Evolutionary conservation across 2,113 vertebrate genomes (phyloP).

Genomic region (Passer domesticus): DNA sequence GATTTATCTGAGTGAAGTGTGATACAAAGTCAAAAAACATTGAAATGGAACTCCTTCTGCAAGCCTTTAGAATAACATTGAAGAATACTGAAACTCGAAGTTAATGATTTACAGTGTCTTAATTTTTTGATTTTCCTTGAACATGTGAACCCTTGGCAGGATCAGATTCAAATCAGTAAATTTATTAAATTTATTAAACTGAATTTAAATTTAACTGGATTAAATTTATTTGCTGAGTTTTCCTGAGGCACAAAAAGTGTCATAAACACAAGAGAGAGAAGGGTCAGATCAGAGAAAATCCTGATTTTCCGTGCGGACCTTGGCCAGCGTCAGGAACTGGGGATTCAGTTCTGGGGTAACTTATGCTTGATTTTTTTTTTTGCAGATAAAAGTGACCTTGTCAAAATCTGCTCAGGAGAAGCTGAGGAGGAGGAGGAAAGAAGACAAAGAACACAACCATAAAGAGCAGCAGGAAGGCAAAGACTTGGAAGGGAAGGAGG

Average conservation of each 20-base stretch:
- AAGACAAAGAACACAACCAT: constrained; percentile 61
- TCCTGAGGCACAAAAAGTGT: not conserved
- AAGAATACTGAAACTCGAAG: not conserved
- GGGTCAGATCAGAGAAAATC: not conserved
- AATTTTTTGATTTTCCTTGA: not conserved
- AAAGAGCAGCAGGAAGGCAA: constrained; percentile 55
- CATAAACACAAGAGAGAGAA: not conserved
- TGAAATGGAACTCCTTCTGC: not conserved
- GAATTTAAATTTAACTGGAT: not conserved
- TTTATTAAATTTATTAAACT: not conserved
- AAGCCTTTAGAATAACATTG: not conserved
- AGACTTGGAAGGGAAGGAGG: constrained; percentile 70
- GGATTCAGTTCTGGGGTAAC: not conserved
- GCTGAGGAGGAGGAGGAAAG: constrained; percentile 73
- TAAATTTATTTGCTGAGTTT: not conserved
- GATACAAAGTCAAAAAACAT: not conserved
- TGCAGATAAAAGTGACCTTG: constrained; percentile 77
- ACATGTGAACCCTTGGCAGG: not conserved
- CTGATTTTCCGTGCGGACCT: not conserved
- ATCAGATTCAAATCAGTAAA: not conserved
- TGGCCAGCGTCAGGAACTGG: not conserved
- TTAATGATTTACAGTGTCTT: not conserved
- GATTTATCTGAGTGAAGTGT: not conserved
- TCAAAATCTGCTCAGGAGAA: constrained; percentile 80
- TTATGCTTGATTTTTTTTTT: not conserved